A percentile compares a stretch with the other conserved stretches of the same genome.
Evolutionary conservation across 1,140 invertebrate species (phyloP).

Genomic region (Asbolus verrucosus): DNA sequence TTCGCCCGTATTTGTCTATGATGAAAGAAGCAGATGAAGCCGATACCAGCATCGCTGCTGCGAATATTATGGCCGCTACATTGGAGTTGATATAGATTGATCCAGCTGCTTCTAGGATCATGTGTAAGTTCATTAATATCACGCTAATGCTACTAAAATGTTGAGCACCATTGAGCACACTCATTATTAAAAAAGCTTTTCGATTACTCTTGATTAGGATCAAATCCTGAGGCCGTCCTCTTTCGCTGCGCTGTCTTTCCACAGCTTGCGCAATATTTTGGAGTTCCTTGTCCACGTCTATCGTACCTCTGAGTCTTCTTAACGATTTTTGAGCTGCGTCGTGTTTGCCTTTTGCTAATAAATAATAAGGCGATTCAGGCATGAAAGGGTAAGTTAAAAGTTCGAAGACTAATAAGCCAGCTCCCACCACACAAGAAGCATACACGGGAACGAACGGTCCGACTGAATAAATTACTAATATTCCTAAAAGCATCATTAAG

Average conservation of each 20-base stretch:
- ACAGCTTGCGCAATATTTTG: constrained; percentile 64
- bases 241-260: constrained; percentile 56
- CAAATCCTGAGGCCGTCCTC: constrained; percentile 58
- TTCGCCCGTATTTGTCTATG: constrained; percentile 60
- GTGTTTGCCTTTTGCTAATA: constrained; percentile 58
- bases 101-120: constrained; percentile 65
- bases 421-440: constrained; percentile 54
- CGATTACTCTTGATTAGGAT: constrained; percentile 56
- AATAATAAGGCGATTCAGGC: constrained; percentile 59
- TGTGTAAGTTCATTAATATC: constrained; percentile 70
- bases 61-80: constrained; percentile 60
- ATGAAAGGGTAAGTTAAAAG: constrained; percentile 54
- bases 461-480: constrained; percentile 60
- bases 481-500: constrained; percentile 59
- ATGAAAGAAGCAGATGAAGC: constrained; percentile 54
- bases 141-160: constrained; percentile 68
- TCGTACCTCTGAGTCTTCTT: constrained; percentile 67
- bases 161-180: constrained; percentile 70
- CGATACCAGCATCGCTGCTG: constrained; percentile 59
- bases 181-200: constrained; percentile 60
- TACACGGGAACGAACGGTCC: constrained; percentile 57
- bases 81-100: constrained; percentile 56
- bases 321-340: constrained; percentile 68
- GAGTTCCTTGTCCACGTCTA: constrained; percentile 64
- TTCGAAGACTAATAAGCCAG: constrained; percentile 47